Evolutionary conservation across 2,888 invertebrate species (phyloP).

Genomic region (Mycalesis mineus): DNA sequence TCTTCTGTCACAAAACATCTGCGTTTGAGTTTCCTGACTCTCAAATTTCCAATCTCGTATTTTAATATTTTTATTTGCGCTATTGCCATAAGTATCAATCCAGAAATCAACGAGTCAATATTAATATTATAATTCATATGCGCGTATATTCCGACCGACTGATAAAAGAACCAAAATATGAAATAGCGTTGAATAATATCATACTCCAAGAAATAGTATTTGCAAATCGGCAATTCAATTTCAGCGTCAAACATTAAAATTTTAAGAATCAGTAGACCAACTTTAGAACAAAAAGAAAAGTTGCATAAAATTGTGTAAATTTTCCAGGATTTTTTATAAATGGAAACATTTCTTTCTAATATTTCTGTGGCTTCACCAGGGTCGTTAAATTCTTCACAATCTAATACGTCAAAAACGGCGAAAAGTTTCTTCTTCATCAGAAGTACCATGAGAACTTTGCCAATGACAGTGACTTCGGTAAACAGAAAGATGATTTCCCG

Average conservation of each 20-base stretch:
- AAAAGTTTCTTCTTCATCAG: slow-evolving; percentile 45
- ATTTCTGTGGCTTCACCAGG: slow-evolving; percentile 40
- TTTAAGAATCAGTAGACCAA: slow-evolving; percentile 42
- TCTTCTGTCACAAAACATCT: slow-evolving; percentile 25
- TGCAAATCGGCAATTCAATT: slow-evolving; percentile 53
- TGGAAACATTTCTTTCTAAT: slow-evolving; percentile 35
- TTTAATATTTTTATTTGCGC: slow-evolving; percentile 49
- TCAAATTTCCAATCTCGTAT: slow-evolving; percentile 43
- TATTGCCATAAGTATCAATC: slow-evolving; percentile 48
- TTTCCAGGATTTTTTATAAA: slow-evolving; percentile 44
- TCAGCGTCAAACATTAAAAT: slow-evolving; percentile 40
- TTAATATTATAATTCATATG: slow-evolving; percentile 60
- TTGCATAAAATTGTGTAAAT: slow-evolving; percentile 38
- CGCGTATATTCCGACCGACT: slow-evolving; percentile 52
- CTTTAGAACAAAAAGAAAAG: slow-evolving; percentile 39
- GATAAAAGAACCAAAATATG: slow-evolving; percentile 48
- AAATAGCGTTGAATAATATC: slow-evolving; percentile 45
- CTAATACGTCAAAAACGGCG: slow-evolving; percentile 46
- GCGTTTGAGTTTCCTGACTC: slow-evolving; percentile 29
- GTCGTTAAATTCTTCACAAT: slow-evolving; percentile 47
- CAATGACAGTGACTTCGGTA: slow-evolving; percentile 34
- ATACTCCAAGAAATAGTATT: slow-evolving; percentile 57
- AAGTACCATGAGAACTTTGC: slow-evolving; percentile 51
- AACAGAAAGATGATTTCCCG: slow-evolving; percentile 48
- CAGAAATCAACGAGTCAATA: slow-evolving; percentile 53